Evolutionary conservation across 2,113 vertebrate genomes (phyloP).

Genomic region (Paramormyrops kingsleyae): DNA sequence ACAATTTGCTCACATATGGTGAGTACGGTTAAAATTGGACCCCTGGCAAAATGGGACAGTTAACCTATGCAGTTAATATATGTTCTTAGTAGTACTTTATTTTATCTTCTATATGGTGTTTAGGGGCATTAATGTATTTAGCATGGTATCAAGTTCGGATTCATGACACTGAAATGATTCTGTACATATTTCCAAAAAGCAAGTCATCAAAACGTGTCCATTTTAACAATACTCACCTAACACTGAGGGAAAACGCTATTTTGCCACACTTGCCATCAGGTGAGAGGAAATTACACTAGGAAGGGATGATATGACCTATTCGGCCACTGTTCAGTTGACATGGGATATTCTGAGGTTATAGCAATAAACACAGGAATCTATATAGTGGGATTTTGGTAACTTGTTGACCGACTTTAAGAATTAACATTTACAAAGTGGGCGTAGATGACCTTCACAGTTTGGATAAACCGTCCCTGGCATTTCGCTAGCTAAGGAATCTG

Average conservation of each 20-base stretch:
- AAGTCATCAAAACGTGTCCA: too few species aligned
- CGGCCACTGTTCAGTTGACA: not conserved
- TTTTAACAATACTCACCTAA: not conserved
- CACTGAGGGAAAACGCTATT: not conserved
- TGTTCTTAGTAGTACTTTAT: too few species aligned
- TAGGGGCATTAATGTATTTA: too few species aligned
- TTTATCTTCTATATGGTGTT: too few species aligned
- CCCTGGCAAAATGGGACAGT: too few species aligned
- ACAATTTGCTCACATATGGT: not conserved
- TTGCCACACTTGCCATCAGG: not conserved
- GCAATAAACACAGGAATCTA: not conserved
- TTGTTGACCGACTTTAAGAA: not conserved
- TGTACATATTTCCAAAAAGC: too few species aligned
- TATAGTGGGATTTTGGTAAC: not conserved
- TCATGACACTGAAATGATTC: too few species aligned
- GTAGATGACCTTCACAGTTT: not conserved
- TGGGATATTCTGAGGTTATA: not conserved
- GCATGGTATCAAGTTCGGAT: too few species aligned
- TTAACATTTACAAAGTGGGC: not conserved
- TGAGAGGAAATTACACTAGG: not conserved
- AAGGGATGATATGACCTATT: not conserved
- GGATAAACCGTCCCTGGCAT: not conserved
- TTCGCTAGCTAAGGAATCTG: not conserved
- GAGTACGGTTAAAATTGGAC: too few species aligned
- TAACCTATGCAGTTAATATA: too few species aligned